phyloP scores from a whole-genome alignment of 2,113 vertebrate genomes.

The Psilopsiagon aymara region DNA sequence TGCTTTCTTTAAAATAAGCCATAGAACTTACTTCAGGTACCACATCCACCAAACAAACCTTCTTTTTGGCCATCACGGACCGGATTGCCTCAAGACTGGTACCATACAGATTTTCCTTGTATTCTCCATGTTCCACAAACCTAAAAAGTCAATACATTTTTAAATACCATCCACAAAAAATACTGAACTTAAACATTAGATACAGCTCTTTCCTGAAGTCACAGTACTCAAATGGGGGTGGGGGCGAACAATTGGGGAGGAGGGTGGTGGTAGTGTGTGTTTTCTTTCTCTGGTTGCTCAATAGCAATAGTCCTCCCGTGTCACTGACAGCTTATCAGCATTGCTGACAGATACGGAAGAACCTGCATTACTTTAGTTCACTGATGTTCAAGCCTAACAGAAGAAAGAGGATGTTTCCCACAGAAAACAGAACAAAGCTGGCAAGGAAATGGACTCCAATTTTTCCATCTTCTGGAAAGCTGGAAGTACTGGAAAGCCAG shows the following conservation, averaged over 20 bases:
- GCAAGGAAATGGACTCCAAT: background rate
- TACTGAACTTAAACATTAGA: background rate
- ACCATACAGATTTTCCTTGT: conserved; percentile 93
- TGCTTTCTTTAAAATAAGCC: background rate
- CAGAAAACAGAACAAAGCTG: background rate
- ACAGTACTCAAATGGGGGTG: background rate
- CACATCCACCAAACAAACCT: conserved; percentile 91
- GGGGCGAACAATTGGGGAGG: background rate
- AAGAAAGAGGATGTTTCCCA: background rate
- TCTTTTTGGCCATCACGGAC: conserved; percentile 84
- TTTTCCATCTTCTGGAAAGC: background rate
- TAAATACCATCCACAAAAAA: background rate
- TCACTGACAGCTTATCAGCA: background rate
- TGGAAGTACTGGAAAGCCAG: background rate
- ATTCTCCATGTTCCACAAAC: conserved; percentile 93
- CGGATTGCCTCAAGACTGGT: conserved; percentile 91
- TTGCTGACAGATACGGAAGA: background rate
- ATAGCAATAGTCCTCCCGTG: background rate
- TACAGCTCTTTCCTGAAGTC: background rate
- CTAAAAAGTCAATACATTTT: conserved; percentile 64
- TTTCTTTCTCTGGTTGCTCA: background rate
- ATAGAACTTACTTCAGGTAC: conserved; percentile 87
- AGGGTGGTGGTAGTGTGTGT: background rate
- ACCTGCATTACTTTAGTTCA: background rate
- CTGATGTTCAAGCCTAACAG: background rate